Conservation (phyloP, 2,113 vertebrate genomes). For the Etia nguti region DNA sequence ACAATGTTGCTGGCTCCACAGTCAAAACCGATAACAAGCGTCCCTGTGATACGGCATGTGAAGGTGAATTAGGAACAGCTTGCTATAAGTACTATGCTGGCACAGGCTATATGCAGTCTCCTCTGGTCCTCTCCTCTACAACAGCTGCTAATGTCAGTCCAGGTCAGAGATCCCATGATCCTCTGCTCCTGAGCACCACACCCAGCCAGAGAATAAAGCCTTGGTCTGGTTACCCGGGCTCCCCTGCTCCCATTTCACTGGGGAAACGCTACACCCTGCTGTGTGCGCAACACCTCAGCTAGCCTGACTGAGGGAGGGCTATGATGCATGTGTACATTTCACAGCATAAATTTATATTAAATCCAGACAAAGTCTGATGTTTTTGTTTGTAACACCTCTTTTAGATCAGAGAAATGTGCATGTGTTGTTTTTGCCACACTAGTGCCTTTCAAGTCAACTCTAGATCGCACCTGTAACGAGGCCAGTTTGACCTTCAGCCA, state of each 20-base stretch:
- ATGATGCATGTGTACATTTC: conserved; percentile 2
- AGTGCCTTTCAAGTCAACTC: background rate
- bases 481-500: background rate
- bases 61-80: conserved; percentile 46
- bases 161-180: conserved; percentile 66
- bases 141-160: conserved; percentile 64
- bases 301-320: conserved; percentile 10
- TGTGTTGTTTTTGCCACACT: background rate
- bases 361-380: background rate
- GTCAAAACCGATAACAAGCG: background rate
- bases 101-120: conserved; percentile 3
- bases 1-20: background rate
- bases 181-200: conserved; percentile 57
- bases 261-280: conserved; percentile 61
- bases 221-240: conserved; percentile 55
- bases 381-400: background rate
- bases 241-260: conserved; percentile 57
- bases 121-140: conserved; percentile 33
- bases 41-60: background rate
- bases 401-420: background rate
- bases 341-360: background rate
- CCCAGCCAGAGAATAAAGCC: conserved; percentile 64
- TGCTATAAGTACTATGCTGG: conserved; percentile 18
- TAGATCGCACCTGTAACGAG: background rate
- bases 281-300: conserved; percentile 39